These are phyloP conservation scores for Drosophila mayaguana DNA, from an alignment of 2,888 invertebrate species.

Conservation along the genomic window DNA sequence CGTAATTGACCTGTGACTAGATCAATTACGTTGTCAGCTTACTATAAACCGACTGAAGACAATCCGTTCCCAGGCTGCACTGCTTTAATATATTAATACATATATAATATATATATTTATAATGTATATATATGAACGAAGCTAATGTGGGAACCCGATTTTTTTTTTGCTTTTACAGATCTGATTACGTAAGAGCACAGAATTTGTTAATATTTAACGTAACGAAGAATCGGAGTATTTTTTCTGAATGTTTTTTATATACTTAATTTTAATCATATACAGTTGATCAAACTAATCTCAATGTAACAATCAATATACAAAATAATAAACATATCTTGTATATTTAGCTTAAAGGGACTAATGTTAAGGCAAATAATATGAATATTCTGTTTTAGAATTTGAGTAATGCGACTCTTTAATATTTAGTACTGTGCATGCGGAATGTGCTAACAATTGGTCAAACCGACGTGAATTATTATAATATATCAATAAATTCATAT, in stretches of 20 bases:
- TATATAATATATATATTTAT: not conserved
- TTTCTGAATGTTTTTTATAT: not conserved
- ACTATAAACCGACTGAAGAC: not conserved
- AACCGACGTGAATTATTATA: no score
- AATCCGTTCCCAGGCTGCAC: not conserved
- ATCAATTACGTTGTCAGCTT: not conserved
- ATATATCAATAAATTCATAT: no score
- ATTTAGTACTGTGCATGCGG: not conserved
- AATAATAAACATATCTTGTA: not conserved
- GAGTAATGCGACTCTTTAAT: not conserved
- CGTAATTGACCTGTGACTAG: not conserved
- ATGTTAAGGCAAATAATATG: no score
- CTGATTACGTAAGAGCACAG: not conserved
- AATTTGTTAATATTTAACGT: no score
- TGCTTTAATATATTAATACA: not conserved
- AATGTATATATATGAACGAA: not conserved
- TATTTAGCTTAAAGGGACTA: no score
- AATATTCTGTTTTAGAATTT: no score
- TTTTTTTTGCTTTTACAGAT: not conserved
- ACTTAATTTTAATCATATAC: not conserved
- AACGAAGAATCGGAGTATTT: no score
- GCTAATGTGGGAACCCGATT: not conserved
- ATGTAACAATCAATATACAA: not conserved
- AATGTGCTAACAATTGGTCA: no score
- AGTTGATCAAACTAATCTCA: not conserved